phyloP scores from a whole-genome alignment of 2,113 vertebrate species.

The Marcusenius ussheri region DNA sequence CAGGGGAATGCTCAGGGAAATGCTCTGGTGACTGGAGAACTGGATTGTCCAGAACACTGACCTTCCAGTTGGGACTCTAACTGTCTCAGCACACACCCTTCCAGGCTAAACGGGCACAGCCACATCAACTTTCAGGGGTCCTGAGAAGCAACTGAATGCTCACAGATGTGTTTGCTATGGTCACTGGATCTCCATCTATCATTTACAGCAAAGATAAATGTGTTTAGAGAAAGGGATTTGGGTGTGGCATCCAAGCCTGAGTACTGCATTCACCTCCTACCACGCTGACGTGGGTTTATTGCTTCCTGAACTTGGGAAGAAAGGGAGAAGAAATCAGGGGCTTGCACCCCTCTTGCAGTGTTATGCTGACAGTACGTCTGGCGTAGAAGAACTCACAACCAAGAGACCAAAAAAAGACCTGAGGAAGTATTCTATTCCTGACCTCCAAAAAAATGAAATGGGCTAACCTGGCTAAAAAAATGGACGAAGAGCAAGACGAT shows the following conservation, averaged over 20 bases:
- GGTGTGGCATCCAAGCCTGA: too few relatives aligned
- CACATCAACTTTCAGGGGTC: neutral
- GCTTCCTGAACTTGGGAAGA: neutral
- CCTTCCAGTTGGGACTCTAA: neutral
- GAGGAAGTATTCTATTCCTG: neutral
- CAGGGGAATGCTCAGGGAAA: neutral
- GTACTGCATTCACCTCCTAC: neutral
- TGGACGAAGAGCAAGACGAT: neutral
- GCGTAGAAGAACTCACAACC: neutral
- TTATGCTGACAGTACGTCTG: neutral
- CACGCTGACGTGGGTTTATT: neutral
- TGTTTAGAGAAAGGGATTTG: neutral
- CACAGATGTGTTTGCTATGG: neutral
- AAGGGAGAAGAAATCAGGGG: neutral
- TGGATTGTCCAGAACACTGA: neutral
- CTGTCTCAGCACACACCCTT: neutral
- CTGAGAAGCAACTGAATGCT: neutral
- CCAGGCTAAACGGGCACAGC: neutral
- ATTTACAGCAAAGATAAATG: neutral
- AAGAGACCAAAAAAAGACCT: neutral
- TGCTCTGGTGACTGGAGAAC: neutral
- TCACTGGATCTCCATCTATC: neutral
- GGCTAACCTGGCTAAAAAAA: neutral
- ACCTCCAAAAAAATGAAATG: neutral
- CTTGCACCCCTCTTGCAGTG: neutral